Evolutionary conservation across 1,140 invertebrate species (phyloP).

Genomic region (Gryllus bimaculatus): DNA sequence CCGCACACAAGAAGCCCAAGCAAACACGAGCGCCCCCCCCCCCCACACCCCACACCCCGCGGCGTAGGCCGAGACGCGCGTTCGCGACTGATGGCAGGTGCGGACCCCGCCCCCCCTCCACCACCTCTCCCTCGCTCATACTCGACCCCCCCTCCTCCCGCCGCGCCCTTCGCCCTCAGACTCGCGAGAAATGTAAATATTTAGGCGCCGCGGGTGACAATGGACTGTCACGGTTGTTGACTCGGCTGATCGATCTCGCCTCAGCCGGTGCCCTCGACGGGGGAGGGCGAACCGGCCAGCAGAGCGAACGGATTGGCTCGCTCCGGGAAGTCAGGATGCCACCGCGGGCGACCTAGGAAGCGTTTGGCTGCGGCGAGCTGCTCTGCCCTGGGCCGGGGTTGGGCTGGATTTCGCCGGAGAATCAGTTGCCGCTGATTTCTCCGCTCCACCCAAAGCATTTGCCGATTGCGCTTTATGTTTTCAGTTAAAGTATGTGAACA

Average conservation of each 20-base stretch:
- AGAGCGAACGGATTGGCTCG: neutral
- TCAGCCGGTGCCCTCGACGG: neutral
- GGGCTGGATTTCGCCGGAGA: no score
- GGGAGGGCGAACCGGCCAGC: rapidly evolving
- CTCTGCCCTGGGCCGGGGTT: no score
- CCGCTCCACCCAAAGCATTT: no score
- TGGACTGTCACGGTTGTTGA: neutral
- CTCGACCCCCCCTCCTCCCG: neutral
- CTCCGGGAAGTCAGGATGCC: no score
- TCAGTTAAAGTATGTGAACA: no score
- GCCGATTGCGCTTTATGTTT: no score
- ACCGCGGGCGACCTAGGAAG: no score
- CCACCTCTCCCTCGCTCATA: neutral
- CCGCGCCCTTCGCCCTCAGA: neutral
- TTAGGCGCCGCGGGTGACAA: neutral
- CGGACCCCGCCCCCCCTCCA: neutral
- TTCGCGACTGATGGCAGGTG: neutral
- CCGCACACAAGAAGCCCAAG: neutral
- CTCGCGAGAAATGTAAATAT: slow-evolving; percentile 4
- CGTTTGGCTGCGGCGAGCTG: no score
- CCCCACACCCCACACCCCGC: no score
- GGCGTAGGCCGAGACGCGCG: neutral
- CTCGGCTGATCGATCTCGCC: neutral
- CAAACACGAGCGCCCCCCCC: neutral
- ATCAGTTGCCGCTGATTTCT: no score